phyloP scores from a whole-genome alignment of 1,140 invertebrate species.

The Diorhabda carinulata region DNA sequence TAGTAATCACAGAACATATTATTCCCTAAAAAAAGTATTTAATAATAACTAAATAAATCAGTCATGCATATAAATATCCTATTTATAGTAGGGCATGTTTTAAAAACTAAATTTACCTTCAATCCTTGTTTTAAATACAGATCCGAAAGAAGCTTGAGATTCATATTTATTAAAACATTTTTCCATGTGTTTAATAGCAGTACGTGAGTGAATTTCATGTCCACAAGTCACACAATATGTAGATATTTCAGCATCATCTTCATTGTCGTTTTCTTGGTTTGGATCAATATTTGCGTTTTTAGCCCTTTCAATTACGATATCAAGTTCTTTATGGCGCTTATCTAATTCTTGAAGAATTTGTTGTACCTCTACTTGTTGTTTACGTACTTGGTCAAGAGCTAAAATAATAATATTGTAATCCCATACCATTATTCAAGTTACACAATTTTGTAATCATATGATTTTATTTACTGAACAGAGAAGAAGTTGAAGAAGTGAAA shows the following conservation, averaged over 20 bases:
- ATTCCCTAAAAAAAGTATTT: conserved; percentile 34
- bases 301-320: conserved; percentile 75
- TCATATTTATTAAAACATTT: conserved; percentile 97
- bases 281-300: conserved; percentile 65
- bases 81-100: conserved; percentile 38
- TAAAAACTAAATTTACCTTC: conserved; percentile 54
- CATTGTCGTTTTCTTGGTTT: conserved; percentile 61
- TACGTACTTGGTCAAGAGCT: conserved; percentile 75
- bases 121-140: conserved; percentile 88
- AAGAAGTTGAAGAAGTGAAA: too few relatives aligned
- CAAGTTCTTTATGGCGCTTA: conserved; percentile 71
- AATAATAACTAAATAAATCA: neutral
- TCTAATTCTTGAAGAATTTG: conserved; percentile 74
- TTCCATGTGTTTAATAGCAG: conserved; percentile 91
- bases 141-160: conserved; percentile 86
- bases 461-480: too few relatives aligned
- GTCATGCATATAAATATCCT: too few relatives aligned
- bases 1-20: conserved; percentile 98
- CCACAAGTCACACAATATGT: conserved; percentile 97
- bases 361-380: conserved; percentile 71
- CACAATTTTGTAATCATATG: too few relatives aligned
- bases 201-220: conserved; percentile 83
- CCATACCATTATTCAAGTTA: neutral
- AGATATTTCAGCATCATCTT: conserved; percentile 72
- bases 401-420: conserved; percentile 3